Percentiles rank a stretch among this genome's conserved stretches.
Conservation (phyloP, 1,140 invertebrate genomes). For the Ctenoplectra terminalis region DNA sequence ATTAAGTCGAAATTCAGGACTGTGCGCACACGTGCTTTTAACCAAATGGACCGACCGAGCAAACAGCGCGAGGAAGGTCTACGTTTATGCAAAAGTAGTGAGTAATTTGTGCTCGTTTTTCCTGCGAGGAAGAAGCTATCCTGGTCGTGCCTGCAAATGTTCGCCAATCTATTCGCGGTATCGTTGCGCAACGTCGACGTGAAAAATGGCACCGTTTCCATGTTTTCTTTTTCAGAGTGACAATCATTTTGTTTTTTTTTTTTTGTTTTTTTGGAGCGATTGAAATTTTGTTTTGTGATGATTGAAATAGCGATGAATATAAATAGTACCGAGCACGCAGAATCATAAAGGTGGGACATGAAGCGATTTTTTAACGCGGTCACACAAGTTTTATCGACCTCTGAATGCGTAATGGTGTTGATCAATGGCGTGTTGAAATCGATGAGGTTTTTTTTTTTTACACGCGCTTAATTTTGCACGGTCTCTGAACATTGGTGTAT, state of each 20-base stretch:
- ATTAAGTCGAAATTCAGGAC: slow-evolving; percentile 59
- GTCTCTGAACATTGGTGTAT: too few species aligned
- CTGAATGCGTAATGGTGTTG: not conserved
- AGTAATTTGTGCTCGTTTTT: slow-evolving; percentile 41
- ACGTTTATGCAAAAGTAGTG: slow-evolving; percentile 40
- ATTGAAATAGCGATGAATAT: slow-evolving; percentile 8
- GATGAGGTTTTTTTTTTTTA: not conserved
- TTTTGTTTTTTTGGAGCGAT: not conserved
- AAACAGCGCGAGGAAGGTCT: slow-evolving; percentile 35
- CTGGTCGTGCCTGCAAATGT: not conserved
- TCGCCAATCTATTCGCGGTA: slow-evolving; percentile 23
- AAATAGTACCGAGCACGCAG: not conserved
- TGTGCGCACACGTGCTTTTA: slow-evolving; percentile 54
- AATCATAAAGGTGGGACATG: not conserved
- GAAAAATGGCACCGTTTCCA: not conserved
- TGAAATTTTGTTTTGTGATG: too few species aligned
- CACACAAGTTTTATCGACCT: not conserved
- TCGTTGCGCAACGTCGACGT: slow-evolving; percentile 5
- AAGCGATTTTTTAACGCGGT: not conserved
- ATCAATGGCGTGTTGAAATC: not conserved
- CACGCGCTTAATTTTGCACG: not conserved
- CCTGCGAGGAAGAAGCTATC: not conserved
- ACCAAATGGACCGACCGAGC: slow-evolving; percentile 51
- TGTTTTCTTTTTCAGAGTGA: not conserved
- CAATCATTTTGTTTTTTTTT: not conserved